phyloP scores from a whole-genome alignment of 1,140 invertebrate genomes.

The Trichonephila clavata region DNA sequence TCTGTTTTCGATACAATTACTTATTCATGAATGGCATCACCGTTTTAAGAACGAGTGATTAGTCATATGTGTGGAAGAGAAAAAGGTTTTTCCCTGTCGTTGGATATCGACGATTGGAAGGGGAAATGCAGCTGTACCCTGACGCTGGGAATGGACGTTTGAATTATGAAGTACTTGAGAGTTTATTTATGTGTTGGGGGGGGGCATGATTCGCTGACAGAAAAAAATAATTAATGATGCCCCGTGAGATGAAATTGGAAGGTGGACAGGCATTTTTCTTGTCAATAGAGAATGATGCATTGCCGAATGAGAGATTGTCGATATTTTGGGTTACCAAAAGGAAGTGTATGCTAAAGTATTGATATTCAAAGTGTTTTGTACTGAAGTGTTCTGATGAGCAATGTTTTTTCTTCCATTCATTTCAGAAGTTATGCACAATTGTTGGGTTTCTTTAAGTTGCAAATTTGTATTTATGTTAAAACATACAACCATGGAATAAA shows the following conservation, averaged over 20 bases:
- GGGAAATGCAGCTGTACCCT: not conserved
- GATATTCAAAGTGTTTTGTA: no score
- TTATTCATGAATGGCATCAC: slow-evolving; percentile 22
- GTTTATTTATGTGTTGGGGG: slow-evolving; percentile 1
- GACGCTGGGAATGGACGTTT: not conserved
- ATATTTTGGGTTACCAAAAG: no score
- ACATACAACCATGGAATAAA: no score
- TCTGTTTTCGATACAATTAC: slow-evolving; percentile 1
- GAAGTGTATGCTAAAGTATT: no score
- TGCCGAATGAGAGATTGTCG: not conserved
- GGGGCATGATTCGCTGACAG: not conserved
- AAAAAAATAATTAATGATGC: no score
- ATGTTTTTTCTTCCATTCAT: no score
- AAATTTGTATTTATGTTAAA: no score
- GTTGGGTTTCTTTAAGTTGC: no score
- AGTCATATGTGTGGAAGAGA: not conserved
- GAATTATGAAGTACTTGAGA: slow-evolving; percentile 18
- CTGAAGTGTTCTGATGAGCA: no score
- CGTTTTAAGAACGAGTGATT: slow-evolving; percentile 16
- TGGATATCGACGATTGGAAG: not conserved
- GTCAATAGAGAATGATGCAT: not conserved
- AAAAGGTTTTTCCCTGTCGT: not conserved
- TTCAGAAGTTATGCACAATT: no score
- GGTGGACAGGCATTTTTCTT: not conserved
- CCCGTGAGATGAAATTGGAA: not conserved